A percentile compares a stretch with the other conserved stretches of the same genome.
Evolutionary conservation across 1,140 invertebrate genomes (phyloP).

Genomic region (Euschistus heros): DNA sequence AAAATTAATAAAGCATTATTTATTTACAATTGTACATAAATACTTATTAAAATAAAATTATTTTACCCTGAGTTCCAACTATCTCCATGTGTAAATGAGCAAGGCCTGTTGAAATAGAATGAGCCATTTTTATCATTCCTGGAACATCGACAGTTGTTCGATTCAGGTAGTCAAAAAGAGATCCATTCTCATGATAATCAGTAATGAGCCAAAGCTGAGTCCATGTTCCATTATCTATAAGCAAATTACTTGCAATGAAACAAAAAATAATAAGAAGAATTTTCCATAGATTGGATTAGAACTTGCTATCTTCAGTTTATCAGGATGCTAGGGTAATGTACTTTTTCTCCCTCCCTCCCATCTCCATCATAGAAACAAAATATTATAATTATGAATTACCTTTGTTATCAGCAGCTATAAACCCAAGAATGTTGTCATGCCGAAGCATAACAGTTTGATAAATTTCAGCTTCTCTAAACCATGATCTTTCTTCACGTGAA

Average conservation of each 20-base stretch:
- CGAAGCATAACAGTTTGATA: constrained; percentile 75
- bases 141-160: constrained; percentile 60
- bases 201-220: constrained; percentile 86
- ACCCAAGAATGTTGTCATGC: constrained; percentile 87
- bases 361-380: no score
- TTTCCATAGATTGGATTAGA: neutral
- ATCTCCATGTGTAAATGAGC: constrained; percentile 93
- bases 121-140: constrained; percentile 69
- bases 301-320: no score
- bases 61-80: constrained; percentile 64
- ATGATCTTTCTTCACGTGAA: constrained; percentile 76
- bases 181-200: constrained; percentile 86
- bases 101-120: constrained; percentile 75
- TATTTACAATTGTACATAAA: no score
- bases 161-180: constrained; percentile 86
- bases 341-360: no score
- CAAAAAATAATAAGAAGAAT: neutral
- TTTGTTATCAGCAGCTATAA: constrained; percentile 68
- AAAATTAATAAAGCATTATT: no score
- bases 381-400: constrained; percentile 25
- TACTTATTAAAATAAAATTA: neutral
- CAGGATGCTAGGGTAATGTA: no score
- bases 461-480: constrained; percentile 82
- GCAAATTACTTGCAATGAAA: neutral
- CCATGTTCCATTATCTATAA: constrained; percentile 42